A percentile compares a stretch with the other conserved stretches of the same genome.
These are phyloP conservation scores for Scaptomyza tumidula DNA, from an alignment of 2,888 invertebrate genomes.

Conservation along the genomic window DNA sequence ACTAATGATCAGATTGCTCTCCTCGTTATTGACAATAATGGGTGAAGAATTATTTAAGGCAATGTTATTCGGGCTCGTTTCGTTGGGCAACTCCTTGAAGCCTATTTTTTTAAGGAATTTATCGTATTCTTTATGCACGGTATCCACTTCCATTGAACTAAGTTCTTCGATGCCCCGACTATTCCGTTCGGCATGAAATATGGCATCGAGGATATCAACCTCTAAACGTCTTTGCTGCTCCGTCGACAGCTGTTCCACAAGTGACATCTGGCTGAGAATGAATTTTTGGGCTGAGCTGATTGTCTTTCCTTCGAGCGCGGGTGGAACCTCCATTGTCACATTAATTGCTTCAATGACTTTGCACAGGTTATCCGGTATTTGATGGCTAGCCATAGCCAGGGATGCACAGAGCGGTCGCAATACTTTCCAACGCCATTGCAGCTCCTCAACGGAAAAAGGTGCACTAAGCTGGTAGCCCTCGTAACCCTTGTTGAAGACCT, in stretches of 20 bases:
- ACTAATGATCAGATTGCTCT: slow-evolving; percentile 11
- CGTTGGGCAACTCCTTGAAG: slow-evolving; percentile 48
- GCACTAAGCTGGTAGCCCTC: slow-evolving; percentile 11
- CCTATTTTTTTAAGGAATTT: slow-evolving; percentile 59
- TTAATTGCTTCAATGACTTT: slow-evolving; percentile 51
- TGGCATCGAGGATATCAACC: slow-evolving; percentile 67
- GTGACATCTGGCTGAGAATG: slow-evolving; percentile 45
- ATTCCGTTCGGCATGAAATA: slow-evolving; percentile 59
- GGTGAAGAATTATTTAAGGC: too few relatives aligned
- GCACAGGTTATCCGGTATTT: slow-evolving; percentile 54
- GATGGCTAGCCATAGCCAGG: slow-evolving; percentile 45
- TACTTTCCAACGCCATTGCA: slow-evolving; percentile 68
- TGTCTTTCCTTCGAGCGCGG: background rate
- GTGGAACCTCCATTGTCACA: slow-evolving; percentile 4
- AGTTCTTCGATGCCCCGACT: background rate
- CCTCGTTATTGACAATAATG: background rate
- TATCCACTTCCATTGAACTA: background rate
- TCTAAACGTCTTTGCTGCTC: slow-evolving; percentile 58
- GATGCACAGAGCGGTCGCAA: slow-evolving; percentile 57
- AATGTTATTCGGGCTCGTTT: background rate
- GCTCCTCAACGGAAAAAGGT: slow-evolving; percentile 51
- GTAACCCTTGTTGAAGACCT: slow-evolving; percentile 52
- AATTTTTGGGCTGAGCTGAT: slow-evolving; percentile 2
- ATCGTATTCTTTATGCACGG: slow-evolving; percentile 51
- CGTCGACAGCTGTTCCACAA: slow-evolving; percentile 47